phyloP scores from a whole-genome alignment of 1,140 invertebrate genomes.

The Cydia fagiglandana region DNA sequence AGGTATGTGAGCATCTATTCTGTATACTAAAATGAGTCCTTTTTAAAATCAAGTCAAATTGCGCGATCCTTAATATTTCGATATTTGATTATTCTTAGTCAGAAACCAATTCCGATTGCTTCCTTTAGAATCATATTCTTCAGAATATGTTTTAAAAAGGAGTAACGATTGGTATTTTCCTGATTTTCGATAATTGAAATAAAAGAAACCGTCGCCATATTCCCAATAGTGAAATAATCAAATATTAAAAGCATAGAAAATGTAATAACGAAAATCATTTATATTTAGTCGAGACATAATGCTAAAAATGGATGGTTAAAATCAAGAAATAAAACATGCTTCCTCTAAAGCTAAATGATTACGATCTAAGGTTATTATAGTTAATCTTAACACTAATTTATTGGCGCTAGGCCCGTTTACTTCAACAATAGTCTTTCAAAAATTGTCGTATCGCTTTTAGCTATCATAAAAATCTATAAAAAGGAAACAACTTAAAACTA shows the following conservation, averaged over 20 bases:
- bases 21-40: constrained; percentile 46
- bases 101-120: constrained; percentile 48
- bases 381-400: constrained; percentile 44
- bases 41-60: constrained; percentile 58
- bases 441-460: constrained; percentile 70
- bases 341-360: constrained; percentile 49
- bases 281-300: constrained; percentile 48
- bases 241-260: constrained; percentile 60
- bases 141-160: constrained; percentile 70
- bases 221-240: constrained; percentile 51
- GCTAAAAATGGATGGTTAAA: constrained; percentile 44
- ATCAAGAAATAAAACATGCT: constrained; percentile 76
- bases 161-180: constrained; percentile 44
- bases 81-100: constrained; percentile 50
- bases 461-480: constrained; percentile 62
- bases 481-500: constrained; percentile 45
- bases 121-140: constrained; percentile 68
- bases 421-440: constrained; percentile 71
- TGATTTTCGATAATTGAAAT: constrained; percentile 26
- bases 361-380: constrained; percentile 38
- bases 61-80: constrained; percentile 50
- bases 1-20: constrained; percentile 33
- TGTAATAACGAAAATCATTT: constrained; percentile 44
- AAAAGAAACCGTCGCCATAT: constrained; percentile 20
- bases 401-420: constrained; percentile 59